Percentiles rank a stretch among this genome's conserved stretches.
phyloP scores from a whole-genome alignment of 2,797 vertebrate genomes.

The Acrossocheilus fasciatus region DNA sequence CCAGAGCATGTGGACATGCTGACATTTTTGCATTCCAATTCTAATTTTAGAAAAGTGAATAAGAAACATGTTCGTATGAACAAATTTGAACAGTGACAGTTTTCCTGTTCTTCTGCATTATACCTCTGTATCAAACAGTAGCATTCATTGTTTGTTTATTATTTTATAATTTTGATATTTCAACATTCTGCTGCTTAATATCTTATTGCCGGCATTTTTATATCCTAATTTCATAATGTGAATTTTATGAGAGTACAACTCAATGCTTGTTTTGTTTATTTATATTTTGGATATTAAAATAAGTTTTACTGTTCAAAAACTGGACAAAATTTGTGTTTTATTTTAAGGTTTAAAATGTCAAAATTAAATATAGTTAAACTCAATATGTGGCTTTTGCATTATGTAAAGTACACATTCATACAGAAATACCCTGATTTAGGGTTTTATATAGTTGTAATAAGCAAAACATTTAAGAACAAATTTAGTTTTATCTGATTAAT shows the following conservation, averaged over 20 bases:
- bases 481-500: neutral
- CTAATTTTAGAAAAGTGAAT: constrained; percentile 11
- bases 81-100: neutral
- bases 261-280: neutral
- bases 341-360: neutral
- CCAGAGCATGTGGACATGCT: constrained; percentile 24
- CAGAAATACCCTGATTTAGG: neutral
- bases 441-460: neutral
- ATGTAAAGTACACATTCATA: neutral
- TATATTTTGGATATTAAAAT: neutral
- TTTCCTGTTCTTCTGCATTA: neutral
- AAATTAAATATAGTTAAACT: neutral
- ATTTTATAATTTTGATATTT: neutral
- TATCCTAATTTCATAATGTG: neutral
- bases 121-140: neutral
- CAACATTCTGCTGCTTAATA: neutral
- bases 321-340: neutral
- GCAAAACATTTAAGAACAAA: neutral
- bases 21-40: constrained; percentile 40
- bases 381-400: neutral
- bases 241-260: neutral
- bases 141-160: neutral
- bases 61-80: neutral
- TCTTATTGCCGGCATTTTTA: neutral
- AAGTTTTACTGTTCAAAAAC: neutral